phyloP scores from a whole-genome alignment of 2,888 invertebrate genomes.

The Watsonalla cultraria region DNA sequence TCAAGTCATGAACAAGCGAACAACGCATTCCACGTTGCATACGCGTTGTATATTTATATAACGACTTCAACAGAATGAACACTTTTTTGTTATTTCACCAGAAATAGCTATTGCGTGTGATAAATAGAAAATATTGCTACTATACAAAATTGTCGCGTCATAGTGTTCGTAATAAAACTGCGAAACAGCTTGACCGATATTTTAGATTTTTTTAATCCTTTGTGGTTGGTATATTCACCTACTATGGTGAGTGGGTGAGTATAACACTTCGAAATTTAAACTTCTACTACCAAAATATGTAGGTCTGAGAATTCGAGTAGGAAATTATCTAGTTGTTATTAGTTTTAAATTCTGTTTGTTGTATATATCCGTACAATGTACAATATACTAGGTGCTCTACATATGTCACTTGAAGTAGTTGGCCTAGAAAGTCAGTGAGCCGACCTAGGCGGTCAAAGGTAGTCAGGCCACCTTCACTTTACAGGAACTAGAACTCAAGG shows the following conservation, averaged over 20 bases:
- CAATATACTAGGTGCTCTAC: slow-evolving; percentile 5
- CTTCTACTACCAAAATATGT: too few relatives aligned
- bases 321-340: neutral
- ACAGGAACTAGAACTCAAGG: slow-evolving; percentile 42
- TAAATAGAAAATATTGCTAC: too few relatives aligned
- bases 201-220: too few relatives aligned
- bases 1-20: slow-evolving; percentile 19
- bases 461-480: slow-evolving; percentile 59
- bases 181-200: too few relatives aligned
- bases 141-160: too few relatives aligned
- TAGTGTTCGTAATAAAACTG: too few relatives aligned
- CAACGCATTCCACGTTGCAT: slow-evolving; percentile 18
- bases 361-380: neutral
- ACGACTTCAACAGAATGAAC: neutral
- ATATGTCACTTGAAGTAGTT: slow-evolving; percentile 22
- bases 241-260: too few relatives aligned
- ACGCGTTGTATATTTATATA: slow-evolving; percentile 4
- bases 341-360: neutral
- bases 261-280: too few relatives aligned
- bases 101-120: slow-evolving; percentile 1
- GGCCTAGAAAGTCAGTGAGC: slow-evolving; percentile 61
- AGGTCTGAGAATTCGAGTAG: too few relatives aligned
- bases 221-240: too few relatives aligned
- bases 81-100: slow-evolving; percentile 2
- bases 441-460: slow-evolving; percentile 66